Base-by-base conservation (phyloP, 2,888 invertebrate genomes). In the Mayetiola destructor region DNA sequence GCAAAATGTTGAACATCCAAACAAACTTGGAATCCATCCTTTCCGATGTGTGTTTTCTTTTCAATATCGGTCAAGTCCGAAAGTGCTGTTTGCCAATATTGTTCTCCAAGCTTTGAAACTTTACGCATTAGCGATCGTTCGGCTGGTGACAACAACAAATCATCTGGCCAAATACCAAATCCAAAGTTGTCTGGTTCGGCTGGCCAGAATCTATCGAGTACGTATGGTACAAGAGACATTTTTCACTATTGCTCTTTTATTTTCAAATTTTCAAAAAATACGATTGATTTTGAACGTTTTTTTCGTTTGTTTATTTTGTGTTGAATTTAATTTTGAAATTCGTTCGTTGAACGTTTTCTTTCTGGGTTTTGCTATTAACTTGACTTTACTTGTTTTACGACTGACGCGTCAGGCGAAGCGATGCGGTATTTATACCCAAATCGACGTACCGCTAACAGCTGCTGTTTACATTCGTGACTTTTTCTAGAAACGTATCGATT, bases 1-100 rank as follows among this genome's bases (percentile, higher is more conserved):
- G 78, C 71, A 65, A 84, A 85, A 63, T 81, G 81, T 63, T 80
- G 80, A 4, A 84, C 81, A 64, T 84, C 83, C 52, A 83, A 68
- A 48, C 77, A 78, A 8, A 81, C 80, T 72, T 82, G 80, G 61
- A 82, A 84, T 58, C 82, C 81, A 63, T 84, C 79, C 27, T 80
- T 78, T 65, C 81, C 80, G 9, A 75, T 69, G 60, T 77, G 74
- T 30, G 59, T 23, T 27, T 37, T 27, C 29, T 53, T 53, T 10
- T 32, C 52, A 16, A 18, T n/a, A 10, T 16, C 53, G 30, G 20
- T 12, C 3, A 39, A 6, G 16, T 56, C 20, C 9, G 6, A n/a
- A 55, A 37, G 12, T 20, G 23, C 35, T 30, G 14, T 27, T 1
- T 21, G 12, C 16, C 8, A 27, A 18, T 8, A 37, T 21, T 8